Conservation (phyloP, 2,113 vertebrate genomes). For the Erinaceus europaeus region DNA sequence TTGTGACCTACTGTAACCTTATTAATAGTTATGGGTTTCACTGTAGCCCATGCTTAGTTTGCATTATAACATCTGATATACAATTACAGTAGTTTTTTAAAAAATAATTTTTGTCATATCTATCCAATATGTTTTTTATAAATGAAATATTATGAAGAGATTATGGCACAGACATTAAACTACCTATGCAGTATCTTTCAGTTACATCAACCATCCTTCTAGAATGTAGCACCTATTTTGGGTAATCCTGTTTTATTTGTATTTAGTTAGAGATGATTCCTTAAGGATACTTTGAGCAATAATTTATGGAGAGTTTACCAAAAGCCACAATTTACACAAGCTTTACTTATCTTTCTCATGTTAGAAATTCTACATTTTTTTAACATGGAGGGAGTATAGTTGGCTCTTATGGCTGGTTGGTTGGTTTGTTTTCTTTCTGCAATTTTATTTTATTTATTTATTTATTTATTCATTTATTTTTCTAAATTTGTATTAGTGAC, state of each 20-base stretch:
- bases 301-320: neutral
- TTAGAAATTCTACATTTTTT: neutral
- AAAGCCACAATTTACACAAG: neutral
- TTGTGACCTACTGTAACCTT: neutral
- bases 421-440: too few species aligned
- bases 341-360: slow-evolving; percentile 29
- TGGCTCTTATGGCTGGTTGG: neutral
- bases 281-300: neutral
- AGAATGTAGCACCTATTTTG: neutral
- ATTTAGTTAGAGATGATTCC: neutral
- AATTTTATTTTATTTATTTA: too few species aligned
- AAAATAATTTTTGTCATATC: neutral
- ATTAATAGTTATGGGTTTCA: neutral
- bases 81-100: neutral
- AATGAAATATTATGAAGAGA: neutral
- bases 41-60: neutral
- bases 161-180: neutral
- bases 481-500: too few species aligned
- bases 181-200: neutral
- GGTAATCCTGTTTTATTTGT: neutral
- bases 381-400: neutral
- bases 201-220: neutral
- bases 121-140: neutral
- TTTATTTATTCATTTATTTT: too few species aligned
- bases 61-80: neutral